These are phyloP conservation scores for Tenthredo livida DNA, from an alignment of 2,888 invertebrate species.

Conservation along the genomic window DNA sequence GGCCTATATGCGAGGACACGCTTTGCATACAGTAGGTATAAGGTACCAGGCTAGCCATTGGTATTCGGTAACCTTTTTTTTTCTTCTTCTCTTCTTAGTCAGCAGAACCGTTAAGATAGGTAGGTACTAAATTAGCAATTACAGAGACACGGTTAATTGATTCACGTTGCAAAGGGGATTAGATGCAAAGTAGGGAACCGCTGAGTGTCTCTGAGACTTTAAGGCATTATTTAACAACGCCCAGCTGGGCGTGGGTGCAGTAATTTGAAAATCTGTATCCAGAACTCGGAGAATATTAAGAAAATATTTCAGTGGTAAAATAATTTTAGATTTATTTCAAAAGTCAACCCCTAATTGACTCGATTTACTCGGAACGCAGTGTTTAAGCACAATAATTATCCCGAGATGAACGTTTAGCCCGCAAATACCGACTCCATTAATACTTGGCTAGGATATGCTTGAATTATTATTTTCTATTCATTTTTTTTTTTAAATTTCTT, in stretches of 20 bases:
- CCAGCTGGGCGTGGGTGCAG: background rate
- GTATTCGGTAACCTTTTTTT: background rate
- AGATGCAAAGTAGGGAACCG: slow-evolving; percentile 20
- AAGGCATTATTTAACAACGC: background rate
- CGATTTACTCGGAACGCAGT: background rate
- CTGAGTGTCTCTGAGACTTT: background rate
- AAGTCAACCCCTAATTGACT: background rate
- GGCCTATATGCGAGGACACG: slow-evolving; percentile 38
- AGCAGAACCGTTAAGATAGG: slow-evolving; percentile 1
- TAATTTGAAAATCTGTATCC: background rate
- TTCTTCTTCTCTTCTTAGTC: background rate
- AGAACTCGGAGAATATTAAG: background rate
- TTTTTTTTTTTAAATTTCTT: background rate
- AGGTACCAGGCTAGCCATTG: background rate
- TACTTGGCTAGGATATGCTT: background rate
- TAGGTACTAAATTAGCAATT: slow-evolving; percentile 12
- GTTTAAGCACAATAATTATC: background rate
- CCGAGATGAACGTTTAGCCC: background rate
- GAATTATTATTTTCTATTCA: background rate
- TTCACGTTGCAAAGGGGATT: slow-evolving; percentile 9
- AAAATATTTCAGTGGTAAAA: background rate
- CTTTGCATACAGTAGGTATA: slow-evolving; percentile 35
- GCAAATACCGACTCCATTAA: background rate
- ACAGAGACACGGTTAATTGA: slow-evolving; percentile 27
- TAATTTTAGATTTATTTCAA: background rate